phyloP scores from a whole-genome alignment of 1,140 invertebrate genomes.

The Chironomus tepperi region DNA sequence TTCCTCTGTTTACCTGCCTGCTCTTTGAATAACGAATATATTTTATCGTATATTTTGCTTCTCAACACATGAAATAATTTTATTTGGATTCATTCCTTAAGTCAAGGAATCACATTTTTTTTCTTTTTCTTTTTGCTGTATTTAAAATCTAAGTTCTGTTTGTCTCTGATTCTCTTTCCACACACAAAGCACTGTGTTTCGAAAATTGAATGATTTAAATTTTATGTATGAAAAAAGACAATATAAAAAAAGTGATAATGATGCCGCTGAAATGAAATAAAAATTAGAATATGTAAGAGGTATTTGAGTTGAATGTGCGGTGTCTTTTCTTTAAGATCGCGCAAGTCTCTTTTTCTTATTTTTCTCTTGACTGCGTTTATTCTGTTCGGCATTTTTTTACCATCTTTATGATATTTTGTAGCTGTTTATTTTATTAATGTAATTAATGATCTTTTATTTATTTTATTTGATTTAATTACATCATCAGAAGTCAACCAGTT shows the following conservation, averaged over 20 bases:
- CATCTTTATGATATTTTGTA: conserved; percentile 16
- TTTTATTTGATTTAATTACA: conserved; percentile 23
- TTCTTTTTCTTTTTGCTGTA: no score
- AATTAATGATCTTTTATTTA: conserved; percentile 20
- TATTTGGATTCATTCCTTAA: no score
- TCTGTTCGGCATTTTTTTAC: neutral
- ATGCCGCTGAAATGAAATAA: conserved; percentile 22
- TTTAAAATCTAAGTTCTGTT: no score
- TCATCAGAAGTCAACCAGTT: neutral
- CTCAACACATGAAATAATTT: no score
- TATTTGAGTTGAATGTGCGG: neutral
- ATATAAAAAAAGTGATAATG: conserved; percentile 24
- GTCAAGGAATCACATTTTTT: no score
- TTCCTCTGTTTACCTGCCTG: conserved; percentile 11
- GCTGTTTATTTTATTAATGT: conserved; percentile 17
- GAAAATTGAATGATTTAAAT: conserved; percentile 22
- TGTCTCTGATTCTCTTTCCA: no score
- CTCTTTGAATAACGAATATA: neutral
- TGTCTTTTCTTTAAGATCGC: conserved; percentile 5
- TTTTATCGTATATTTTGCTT: neutral
- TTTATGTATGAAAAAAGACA: conserved; percentile 17
- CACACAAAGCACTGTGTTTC: neutral
- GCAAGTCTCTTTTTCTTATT: conserved; percentile 4
- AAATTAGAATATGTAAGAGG: conserved; percentile 23
- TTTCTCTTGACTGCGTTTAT: neutral